Conservation (phyloP, 2,113 vertebrate species). For the Megaceryle maxima region DNA sequence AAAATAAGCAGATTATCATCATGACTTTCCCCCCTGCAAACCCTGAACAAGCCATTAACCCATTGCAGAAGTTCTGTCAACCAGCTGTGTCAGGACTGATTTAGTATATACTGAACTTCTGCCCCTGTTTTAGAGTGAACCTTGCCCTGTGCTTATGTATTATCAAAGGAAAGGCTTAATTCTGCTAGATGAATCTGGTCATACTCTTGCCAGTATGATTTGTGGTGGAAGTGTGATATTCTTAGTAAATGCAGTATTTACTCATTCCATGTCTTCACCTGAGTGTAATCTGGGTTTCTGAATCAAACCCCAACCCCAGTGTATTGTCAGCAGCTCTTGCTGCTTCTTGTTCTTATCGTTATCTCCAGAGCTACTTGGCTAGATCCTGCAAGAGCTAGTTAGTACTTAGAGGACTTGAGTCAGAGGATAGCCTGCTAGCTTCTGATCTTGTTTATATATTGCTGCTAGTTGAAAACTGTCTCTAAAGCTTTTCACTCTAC, state of each 20-base stretch:
- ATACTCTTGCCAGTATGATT: neutral
- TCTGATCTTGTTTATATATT: neutral
- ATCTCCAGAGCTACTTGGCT: neutral
- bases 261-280: constrained; percentile 67
- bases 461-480: neutral
- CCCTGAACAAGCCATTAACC: neutral
- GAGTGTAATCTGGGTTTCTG: neutral
- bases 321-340: neutral
- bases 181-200: neutral
- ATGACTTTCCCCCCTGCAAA: neutral
- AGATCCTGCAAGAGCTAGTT: neutral
- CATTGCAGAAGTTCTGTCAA: neutral
- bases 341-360: neutral
- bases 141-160: neutral
- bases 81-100: neutral
- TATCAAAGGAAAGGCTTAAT: neutral
- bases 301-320: neutral
- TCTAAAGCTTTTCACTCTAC: neutral
- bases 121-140: neutral
- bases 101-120: neutral
- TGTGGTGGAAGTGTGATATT: neutral
- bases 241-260: constrained; percentile 51
- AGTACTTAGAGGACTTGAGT: neutral
- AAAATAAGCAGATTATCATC: neutral
- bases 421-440: neutral